Evolutionary conservation across 1,140 invertebrate genomes (phyloP).

Genomic region (Drosophila pachea): DNA sequence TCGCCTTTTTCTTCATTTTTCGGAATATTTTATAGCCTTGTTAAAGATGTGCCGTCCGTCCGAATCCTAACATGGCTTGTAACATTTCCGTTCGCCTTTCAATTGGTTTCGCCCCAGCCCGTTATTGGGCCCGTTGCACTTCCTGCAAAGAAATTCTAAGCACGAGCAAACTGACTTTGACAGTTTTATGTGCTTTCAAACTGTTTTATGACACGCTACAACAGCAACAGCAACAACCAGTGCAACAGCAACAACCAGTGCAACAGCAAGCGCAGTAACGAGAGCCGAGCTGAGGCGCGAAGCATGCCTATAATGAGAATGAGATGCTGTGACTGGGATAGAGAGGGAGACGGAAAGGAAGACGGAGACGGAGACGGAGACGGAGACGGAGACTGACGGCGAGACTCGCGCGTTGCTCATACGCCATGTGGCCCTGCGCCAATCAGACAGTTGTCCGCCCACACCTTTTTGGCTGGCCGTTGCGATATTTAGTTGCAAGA

Average conservation of each 20-base stretch:
- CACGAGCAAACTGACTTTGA: slow-evolving; percentile 61
- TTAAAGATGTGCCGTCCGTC: slow-evolving; percentile 21
- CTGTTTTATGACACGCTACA: slow-evolving; percentile 71
- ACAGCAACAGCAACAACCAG: slow-evolving; percentile 24
- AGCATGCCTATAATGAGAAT: slow-evolving; percentile 68
- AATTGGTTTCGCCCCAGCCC: slow-evolving; percentile 33
- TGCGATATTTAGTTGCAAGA: slow-evolving; percentile 65
- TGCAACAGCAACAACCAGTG: slow-evolving; percentile 8
- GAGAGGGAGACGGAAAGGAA: slow-evolving; percentile 2
- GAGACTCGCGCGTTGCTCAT: slow-evolving; percentile 59
- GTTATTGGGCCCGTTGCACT: slow-evolving; percentile 39
- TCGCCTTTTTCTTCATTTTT: background rate
- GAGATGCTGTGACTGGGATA: slow-evolving; percentile 24
- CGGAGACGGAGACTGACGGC: slow-evolving; percentile 11
- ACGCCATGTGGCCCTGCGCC: slow-evolving; percentile 70
- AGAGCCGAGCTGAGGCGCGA: slow-evolving; percentile 40
- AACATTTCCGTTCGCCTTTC: slow-evolving; percentile 57
- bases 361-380: background rate
- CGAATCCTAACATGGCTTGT: slow-evolving; percentile 14
- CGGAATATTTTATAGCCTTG: slow-evolving; percentile 17
- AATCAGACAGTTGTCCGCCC: slow-evolving; percentile 74
- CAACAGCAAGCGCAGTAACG: slow-evolving; percentile 10
- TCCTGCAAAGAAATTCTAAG: slow-evolving; percentile 57
- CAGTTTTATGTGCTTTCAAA: slow-evolving; percentile 77
- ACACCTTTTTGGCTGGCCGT: slow-evolving; percentile 31